Conservation (phyloP, 2,797 vertebrate species). For the Xenopus petersii region DNA sequence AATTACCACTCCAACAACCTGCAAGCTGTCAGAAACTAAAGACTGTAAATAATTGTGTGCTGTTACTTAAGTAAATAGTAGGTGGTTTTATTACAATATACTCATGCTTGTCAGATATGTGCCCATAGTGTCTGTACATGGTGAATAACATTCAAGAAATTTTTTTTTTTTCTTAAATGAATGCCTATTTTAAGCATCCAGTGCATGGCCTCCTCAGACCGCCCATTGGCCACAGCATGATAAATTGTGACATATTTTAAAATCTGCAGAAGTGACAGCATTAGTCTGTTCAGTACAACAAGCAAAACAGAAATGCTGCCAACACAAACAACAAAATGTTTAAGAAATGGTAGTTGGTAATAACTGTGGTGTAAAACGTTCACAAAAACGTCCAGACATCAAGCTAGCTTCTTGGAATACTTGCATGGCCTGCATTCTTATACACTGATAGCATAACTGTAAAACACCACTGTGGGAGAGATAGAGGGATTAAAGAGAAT, state of each 20-base stretch:
- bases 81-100: too few species aligned
- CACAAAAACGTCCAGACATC: conserved; percentile 66
- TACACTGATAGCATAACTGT: conserved; percentile 58
- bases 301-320: conserved; percentile 64
- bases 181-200: not conserved
- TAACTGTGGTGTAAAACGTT: conserved; percentile 65
- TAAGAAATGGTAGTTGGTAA: conserved; percentile 63
- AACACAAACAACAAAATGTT: conserved; percentile 63
- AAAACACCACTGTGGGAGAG: conserved; percentile 56
- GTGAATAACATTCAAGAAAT: not conserved
- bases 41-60: too few species aligned
- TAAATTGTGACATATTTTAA: conserved; percentile 36
- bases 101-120: too few species aligned
- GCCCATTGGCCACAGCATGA: conserved; percentile 50
- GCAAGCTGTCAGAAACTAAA: too few species aligned
- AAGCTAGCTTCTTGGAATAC: conserved; percentile 69
- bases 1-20: too few species aligned
- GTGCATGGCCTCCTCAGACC: conserved; percentile 44
- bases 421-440: conserved; percentile 71
- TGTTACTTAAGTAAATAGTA: too few species aligned
- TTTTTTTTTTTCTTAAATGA: not conserved
- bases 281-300: conserved; percentile 55
- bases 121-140: too few species aligned
- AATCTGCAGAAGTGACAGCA: conserved; percentile 48
- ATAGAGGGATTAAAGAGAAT: conserved; percentile 8